Conservation (phyloP, 1,140 invertebrate species). For the Arctopsyche grandis region DNA sequence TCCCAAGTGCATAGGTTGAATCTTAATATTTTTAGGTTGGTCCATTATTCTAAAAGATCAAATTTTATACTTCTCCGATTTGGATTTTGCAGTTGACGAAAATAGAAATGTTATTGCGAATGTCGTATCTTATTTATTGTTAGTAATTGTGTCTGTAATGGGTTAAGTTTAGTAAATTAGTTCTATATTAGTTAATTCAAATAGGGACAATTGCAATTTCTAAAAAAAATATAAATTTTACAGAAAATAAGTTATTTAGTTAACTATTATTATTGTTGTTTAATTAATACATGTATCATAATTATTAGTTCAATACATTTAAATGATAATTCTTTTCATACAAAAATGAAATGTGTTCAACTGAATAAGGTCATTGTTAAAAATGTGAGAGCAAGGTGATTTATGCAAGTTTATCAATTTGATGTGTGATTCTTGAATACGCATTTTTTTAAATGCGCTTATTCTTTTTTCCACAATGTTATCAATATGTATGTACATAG, state of each 20-base stretch:
- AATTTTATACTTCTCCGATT: not conserved
- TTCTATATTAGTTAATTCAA: conserved; percentile 32
- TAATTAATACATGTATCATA: not conserved
- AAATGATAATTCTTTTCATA: conserved; percentile 44
- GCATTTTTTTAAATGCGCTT: not conserved
- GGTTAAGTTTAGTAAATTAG: conserved; percentile 11
- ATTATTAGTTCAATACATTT: conserved; percentile 19
- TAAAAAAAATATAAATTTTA: conserved; percentile 26
- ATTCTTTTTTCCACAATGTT: not conserved
- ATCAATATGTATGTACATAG: conserved; percentile 25
- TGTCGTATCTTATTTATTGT: conserved; percentile 35
- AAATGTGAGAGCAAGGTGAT: conserved; percentile 21
- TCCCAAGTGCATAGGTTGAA: not conserved
- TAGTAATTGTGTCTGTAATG: conserved; percentile 14
- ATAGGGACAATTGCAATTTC: conserved; percentile 52
- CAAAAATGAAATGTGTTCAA: conserved; percentile 51
- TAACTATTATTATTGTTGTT: conserved; percentile 27
- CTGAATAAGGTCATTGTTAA: conserved; percentile 26
- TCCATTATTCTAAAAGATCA: not conserved
- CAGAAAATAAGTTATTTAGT: conserved; percentile 41
- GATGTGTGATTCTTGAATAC: not conserved
- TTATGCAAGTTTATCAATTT: not conserved
- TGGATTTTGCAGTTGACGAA: not conserved
- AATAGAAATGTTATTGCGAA: not conserved
- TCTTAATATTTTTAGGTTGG: conserved; percentile 14